Conservation (phyloP, 2,888 invertebrate species). For the Hipparchia semele region DNA sequence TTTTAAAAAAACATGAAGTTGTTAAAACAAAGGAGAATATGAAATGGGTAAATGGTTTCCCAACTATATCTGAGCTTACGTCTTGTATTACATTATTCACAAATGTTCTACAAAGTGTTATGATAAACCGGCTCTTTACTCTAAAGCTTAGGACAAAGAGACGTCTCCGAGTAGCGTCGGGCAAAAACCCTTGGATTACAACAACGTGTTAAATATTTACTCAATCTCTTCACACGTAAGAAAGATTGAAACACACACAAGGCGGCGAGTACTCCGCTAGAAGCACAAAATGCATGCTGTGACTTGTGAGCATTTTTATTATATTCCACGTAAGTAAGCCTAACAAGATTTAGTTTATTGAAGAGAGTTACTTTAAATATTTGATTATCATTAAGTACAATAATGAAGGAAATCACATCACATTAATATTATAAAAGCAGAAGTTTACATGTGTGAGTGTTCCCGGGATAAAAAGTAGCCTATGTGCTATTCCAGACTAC, state of each 20-base stretch:
- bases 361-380: too few species aligned
- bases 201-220: constrained; percentile 71
- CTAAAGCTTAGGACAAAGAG: constrained; percentile 65
- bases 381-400: too few species aligned
- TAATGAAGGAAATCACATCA: too few species aligned
- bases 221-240: constrained; percentile 54
- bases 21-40: not conserved
- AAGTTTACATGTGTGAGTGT: too few species aligned
- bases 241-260: not conserved
- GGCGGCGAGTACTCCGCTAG: not conserved
- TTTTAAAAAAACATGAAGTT: not conserved
- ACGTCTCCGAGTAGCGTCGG: constrained; percentile 29
- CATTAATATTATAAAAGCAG: too few species aligned
- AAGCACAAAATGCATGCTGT: too few species aligned
- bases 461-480: too few species aligned
- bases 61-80: constrained; percentile 8
- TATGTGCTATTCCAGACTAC: too few species aligned
- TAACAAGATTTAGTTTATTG: too few species aligned
- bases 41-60: not conserved
- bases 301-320: too few species aligned
- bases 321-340: too few species aligned
- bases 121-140: constrained; percentile 32
- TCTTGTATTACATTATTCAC: constrained; percentile 25
- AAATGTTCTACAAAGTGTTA: constrained; percentile 28
- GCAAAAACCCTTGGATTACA: constrained; percentile 72